Base-by-base conservation (phyloP, 2,113 vertebrate genomes). In the Xiphias gladius region DNA sequence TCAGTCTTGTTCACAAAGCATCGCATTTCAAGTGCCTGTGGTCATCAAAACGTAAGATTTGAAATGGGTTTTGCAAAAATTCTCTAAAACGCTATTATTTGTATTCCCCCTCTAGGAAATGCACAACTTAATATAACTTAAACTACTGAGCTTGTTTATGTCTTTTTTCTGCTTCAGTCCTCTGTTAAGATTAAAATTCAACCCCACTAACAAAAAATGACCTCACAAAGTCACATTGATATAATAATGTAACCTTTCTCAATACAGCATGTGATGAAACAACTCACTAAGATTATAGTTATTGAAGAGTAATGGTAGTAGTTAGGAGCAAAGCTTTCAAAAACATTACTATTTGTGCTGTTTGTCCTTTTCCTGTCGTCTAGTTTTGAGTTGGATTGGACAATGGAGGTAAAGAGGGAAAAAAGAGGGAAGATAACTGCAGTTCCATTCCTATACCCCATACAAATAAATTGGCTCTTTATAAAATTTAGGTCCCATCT, bases 401-500 rank as follows among this genome's bases (percentile, higher is more conserved):
- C 79, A 66, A 73, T 32, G 79, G 59, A 68, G 77, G 67, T 30
- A 85, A 84, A 71, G 68, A 59, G 24, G 80, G 41, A 66, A 43
- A 71, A 80, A 79, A 80, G 72, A 76, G 54, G 54, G 70, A 79
- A 88, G 84, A 93, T 89, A 86, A 91, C 84, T 64, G 66, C 80
- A 82, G 80, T 85, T 87, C 76, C 81, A 88, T 88, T 90, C 81
- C 85, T 79, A 55, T 75, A 80, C 78, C 76, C 80, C 79, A 72
- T 69, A 74, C 75, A 1, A 86, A 80, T 91, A 95, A 93, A 94
- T 91, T 92, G 92, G 83, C 87, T 91, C 86, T 93, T 90, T 94
- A 94, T 95, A 92, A 92, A 88, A 94, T 94, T 90, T 89, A 85
- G 89, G 62, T 72, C 82, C 88, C 88, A 94, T 94, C 89, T 91